These are phyloP conservation scores for Agrochola lota DNA, from an alignment of 2,888 invertebrate genomes.

Conservation along the genomic window DNA sequence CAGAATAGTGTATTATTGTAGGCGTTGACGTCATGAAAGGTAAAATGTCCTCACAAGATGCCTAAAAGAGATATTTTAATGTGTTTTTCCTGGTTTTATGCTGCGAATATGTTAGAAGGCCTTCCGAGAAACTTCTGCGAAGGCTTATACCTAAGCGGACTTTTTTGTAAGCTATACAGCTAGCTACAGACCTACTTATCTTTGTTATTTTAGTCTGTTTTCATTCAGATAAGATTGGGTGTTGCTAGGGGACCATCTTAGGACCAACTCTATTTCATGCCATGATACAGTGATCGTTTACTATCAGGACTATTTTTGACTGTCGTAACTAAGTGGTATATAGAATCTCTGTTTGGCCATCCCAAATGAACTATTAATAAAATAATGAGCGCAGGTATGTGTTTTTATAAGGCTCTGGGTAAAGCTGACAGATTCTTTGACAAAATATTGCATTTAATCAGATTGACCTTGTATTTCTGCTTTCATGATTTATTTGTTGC, in stretches of 20 bases:
- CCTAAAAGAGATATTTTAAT: slow-evolving; percentile 30
- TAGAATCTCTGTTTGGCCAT: background rate
- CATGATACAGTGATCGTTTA: background rate
- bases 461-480: background rate
- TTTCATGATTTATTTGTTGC: background rate
- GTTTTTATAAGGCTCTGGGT: background rate
- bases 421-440: background rate
- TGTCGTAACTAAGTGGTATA: background rate
- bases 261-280: background rate
- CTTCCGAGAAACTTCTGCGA: slow-evolving; percentile 48
- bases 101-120: slow-evolving; percentile 35
- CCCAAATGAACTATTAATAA: background rate
- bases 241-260: background rate
- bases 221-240: background rate
- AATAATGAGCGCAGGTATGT: background rate
- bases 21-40: slow-evolving; percentile 35
- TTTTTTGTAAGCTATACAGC: background rate
- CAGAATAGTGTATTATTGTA: background rate
- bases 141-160: slow-evolving; percentile 16
- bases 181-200: background rate
- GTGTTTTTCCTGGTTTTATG: slow-evolving; percentile 53
- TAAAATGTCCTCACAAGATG: slow-evolving; percentile 24
- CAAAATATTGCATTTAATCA: background rate
- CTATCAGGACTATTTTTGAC: background rate
- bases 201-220: background rate